A percentile compares a stretch with the other conserved stretches of the same genome.
These are phyloP conservation scores for Nasonia vitripennis DNA, from an alignment of 1,140 invertebrate genomes.

Conservation along the genomic window DNA sequence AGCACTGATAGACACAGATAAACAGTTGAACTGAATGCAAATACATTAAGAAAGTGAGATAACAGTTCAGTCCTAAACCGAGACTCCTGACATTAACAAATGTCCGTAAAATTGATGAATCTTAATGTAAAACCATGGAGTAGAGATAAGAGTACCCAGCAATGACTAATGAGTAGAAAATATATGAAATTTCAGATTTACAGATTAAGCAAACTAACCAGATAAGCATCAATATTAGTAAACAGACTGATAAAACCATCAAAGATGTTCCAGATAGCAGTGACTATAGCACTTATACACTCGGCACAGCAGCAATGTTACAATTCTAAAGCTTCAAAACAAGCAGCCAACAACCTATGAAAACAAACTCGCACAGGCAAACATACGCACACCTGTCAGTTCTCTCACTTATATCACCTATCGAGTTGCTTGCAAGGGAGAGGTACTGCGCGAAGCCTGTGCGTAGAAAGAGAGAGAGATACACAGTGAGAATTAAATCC, in stretches of 20 bases:
- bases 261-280: neutral
- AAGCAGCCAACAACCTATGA: neutral
- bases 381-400: neutral
- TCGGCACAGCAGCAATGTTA: neutral
- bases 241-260: too few species aligned
- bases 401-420: neutral
- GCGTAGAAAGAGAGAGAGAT: neutral
- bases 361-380: neutral
- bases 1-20: neutral
- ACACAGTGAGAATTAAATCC: too few species aligned
- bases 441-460: neutral
- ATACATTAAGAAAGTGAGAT: neutral
- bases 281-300: neutral
- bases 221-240: neutral
- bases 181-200: too few species aligned
- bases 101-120: neutral
- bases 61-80: neutral
- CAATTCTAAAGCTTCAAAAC: neutral
- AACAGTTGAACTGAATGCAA: too few species aligned
- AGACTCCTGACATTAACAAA: neutral
- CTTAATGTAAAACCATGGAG: neutral
- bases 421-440: neutral
- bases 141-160: neutral
- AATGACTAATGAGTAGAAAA: too few species aligned
- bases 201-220: neutral